Evolutionary conservation across 2,797 vertebrate species (phyloP).

Genomic region (Girardinus metallicus): DNA sequence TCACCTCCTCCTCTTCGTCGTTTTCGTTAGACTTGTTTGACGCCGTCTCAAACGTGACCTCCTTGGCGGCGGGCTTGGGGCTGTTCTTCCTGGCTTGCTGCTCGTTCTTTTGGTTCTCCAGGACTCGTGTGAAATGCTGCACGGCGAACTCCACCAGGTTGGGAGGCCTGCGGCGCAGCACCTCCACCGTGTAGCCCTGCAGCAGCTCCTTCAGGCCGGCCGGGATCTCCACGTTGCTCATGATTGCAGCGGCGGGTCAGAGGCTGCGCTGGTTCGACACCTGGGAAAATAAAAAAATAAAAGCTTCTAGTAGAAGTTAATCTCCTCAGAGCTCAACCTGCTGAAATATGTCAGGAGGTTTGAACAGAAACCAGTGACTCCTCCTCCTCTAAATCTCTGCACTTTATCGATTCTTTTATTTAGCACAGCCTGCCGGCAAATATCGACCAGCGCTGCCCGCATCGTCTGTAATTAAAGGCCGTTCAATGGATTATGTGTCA

Average conservation of each 20-base stretch:
- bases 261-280: neutral
- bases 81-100: slow-evolving; percentile 40
- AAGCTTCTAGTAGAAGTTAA: slow-evolving; percentile 3
- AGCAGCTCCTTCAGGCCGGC: slow-evolving; percentile 88
- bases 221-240: slow-evolving; percentile 86
- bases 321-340: slow-evolving; percentile 10
- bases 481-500: slow-evolving; percentile 36
- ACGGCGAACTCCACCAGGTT: slow-evolving; percentile 89
- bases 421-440: slow-evolving; percentile 70
- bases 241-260: slow-evolving; percentile 26
- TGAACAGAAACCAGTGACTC: slow-evolving; percentile 10
- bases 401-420: slow-evolving; percentile 66
- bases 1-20: slow-evolving; percentile 57
- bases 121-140: slow-evolving; percentile 86
- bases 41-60: slow-evolving; percentile 74
- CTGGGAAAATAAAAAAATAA: neutral
- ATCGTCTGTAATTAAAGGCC: slow-evolving; percentile 63
- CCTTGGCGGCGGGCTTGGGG: slow-evolving; percentile 49
- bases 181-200: slow-evolving; percentile 91
- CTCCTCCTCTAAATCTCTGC: slow-evolving; percentile 30
- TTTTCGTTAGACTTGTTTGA: slow-evolving; percentile 40
- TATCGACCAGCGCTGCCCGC: slow-evolving; percentile 69
- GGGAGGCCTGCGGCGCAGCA: slow-evolving; percentile 84
- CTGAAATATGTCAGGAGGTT: slow-evolving; percentile 5
- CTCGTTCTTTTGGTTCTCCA: slow-evolving; percentile 75